Conservation (phyloP, 2,113 vertebrate genomes). For the cattle (Bos taurus) region ARS-UCD2.0 NC_037330.1:96129001-96129500, state of each 20-base stretch:
- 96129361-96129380: background rate
- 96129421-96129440: background rate
- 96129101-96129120: background rate
- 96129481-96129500: background rate
- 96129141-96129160: background rate
- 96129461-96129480: background rate
- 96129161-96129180: background rate
- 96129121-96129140: background rate
- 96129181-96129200: background rate
- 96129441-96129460: background rate
- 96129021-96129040: background rate
- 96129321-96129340: conserved; percentile 31
- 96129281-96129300: background rate
- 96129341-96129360: conserved; percentile 40
- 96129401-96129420: background rate
- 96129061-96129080: background rate
- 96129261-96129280: background rate
- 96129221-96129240: background rate
- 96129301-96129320: background rate
- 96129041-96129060: background rate
- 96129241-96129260: background rate
- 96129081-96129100: background rate
- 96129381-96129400: background rate
- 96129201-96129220: background rate
- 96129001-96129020: background rate